Percentiles rank a stretch among this genome's conserved stretches.
These are phyloP conservation scores for Simalia tracyae DNA, from an alignment of 2,797 vertebrate species.

Conservation along the genomic window DNA sequence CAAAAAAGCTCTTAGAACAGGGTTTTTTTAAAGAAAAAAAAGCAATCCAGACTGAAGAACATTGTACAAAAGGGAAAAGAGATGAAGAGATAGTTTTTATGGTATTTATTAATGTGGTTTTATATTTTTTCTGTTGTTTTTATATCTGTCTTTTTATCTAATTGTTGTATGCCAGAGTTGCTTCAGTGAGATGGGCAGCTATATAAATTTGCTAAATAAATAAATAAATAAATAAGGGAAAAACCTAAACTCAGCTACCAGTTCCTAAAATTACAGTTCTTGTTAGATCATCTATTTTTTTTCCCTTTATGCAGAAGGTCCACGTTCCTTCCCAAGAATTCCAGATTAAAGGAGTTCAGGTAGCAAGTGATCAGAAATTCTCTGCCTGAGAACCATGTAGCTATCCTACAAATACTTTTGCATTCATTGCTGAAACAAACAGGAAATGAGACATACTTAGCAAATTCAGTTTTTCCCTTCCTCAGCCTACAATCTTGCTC, in stretches of 20 bases:
- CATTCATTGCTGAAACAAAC: background rate
- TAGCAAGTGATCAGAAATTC: background rate
- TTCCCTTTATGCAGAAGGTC: background rate
- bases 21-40: background rate
- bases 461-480: background rate
- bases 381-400: background rate
- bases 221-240: no score
- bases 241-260: no score
- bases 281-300: background rate
- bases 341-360: background rate
- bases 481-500: background rate
- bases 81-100: background rate
- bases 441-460: background rate
- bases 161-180: no score
- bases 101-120: no score
- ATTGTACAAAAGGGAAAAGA: background rate
- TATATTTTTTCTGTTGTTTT: no score
- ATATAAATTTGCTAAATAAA: no score
- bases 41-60: background rate
- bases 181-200: no score
- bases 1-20: background rate
- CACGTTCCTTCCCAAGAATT: background rate
- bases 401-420: background rate
- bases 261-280: background rate
- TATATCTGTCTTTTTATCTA: no score